Evolutionary conservation across 2,113 vertebrate genomes (phyloP), one percentile per base, ranked within the genome.

Genomic region (Rhinoderma darwinii): DNA sequence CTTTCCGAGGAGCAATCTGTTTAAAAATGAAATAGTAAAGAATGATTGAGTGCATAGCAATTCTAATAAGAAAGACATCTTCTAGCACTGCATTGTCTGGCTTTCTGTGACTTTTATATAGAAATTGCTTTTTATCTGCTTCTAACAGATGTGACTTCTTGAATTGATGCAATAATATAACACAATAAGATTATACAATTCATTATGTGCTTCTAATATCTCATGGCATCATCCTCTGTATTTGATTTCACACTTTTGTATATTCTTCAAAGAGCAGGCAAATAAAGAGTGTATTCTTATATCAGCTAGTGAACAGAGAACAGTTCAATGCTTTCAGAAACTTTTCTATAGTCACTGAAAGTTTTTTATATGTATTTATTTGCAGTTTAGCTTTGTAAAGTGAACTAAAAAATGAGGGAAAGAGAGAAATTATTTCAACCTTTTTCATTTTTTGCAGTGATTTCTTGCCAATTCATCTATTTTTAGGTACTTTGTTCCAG

Each of bases 101-200:
- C 27, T 39, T 68, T 41, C 43, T 78, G 11, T 78, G 12, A 50
- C 17, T 25, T 79, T 86, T 79, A 61, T 86, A 61, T 70, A 70
- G 59, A 39, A 84, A 85, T 43, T 17, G 30, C 73, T 66, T 77
- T 84, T 78, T 78, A 85, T 70, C 84, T 86, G 44, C 32, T 79
- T 4, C 43, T 72, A 79, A 70, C 84, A 86, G 84, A 86, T 78
- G 75, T 39, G 30, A 79, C 61, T 79, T 63, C 15, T 54, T 79
- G 12, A 79, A 79, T 79, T 41, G 61, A 79, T 51, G 72, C n/a
- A 63, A 77, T n/a, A 84, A 47, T 32, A 56, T 27, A 76, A 47
- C 25, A 59, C 70, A 84, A 84, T 63, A 84, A 25, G 27, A 76
- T 82, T 47, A 82, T 82, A 27, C 47, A 39, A 41, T 61, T 75